Conservation (phyloP, 1,140 invertebrate genomes). For the Drosophila pachea region DNA sequence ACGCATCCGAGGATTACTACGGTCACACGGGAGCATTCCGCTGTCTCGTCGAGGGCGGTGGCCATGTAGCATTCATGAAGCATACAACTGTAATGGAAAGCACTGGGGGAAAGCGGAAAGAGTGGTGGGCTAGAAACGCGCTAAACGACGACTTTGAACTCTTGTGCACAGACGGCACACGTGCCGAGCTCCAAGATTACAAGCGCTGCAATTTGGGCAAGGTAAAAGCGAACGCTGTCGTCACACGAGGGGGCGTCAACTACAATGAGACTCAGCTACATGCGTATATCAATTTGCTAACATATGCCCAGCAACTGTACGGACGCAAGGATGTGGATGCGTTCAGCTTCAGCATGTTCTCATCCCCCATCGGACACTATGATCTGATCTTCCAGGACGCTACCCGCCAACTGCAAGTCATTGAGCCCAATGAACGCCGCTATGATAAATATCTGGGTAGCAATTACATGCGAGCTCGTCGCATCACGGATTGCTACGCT, state of each 20-base stretch:
- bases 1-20: conserved; percentile 93
- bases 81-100: conserved; percentile 95
- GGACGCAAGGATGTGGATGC: conserved; percentile 90
- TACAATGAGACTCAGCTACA: conserved; percentile 90
- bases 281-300: conserved; percentile 91
- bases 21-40: conserved; percentile 94
- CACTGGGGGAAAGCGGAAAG: conserved; percentile 91
- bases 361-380: conserved; percentile 87
- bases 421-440: conserved; percentile 83
- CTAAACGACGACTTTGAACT: conserved; percentile 95
- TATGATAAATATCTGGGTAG: conserved; percentile 84
- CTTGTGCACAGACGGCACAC: conserved; percentile 94
- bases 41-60: conserved; percentile 96
- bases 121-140: conserved; percentile 96
- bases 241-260: conserved; percentile 87
- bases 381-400: conserved; percentile 96
- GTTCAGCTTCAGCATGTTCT: conserved; percentile 95
- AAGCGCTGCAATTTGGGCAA: conserved; percentile 92
- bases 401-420: conserved; percentile 88
- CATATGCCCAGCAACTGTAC: conserved; percentile 94
- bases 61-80: conserved; percentile 96
- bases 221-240: conserved; percentile 94
- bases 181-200: conserved; percentile 89
- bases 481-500: conserved; percentile 88
- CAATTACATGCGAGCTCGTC: conserved; percentile 87